Conservation (phyloP, 2,888 invertebrate species). For the Meteorus cinctellus region DNA sequence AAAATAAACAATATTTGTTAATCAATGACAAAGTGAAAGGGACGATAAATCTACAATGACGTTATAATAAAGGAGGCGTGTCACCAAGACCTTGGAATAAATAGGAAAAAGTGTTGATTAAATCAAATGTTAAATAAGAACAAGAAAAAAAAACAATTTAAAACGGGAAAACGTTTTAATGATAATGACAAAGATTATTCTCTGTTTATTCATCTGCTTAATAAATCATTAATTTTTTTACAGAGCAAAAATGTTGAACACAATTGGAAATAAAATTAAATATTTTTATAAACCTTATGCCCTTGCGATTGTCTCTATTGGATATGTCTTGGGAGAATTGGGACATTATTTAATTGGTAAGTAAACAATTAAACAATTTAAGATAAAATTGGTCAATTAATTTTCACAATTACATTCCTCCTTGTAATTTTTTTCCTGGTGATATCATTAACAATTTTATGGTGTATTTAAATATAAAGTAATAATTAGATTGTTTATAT, state of each 20-base stretch:
- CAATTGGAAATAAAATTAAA: conserved; percentile 77
- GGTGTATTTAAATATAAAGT: too few species aligned
- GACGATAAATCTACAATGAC: not conserved
- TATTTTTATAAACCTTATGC: conserved; percentile 87
- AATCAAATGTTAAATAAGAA: not conserved
- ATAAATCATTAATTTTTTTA: conserved; percentile 31
- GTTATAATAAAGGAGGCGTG: not conserved
- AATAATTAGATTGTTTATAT: too few species aligned
- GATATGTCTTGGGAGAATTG: conserved; percentile 89
- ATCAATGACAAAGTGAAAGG: conserved; percentile 12
- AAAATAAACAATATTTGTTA: not conserved
- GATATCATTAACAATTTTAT: too few species aligned
- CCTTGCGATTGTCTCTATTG: conserved; percentile 85
- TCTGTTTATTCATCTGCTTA: too few species aligned
- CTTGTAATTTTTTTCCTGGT: too few species aligned
- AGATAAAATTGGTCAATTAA: too few species aligned
- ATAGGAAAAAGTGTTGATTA: not conserved
- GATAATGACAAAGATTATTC: too few species aligned
- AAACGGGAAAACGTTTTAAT: not conserved
- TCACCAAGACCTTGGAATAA: conserved; percentile 10
- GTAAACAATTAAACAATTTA: conserved; percentile 47
- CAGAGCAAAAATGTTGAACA: conserved; percentile 67
- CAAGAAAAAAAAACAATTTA: not conserved
- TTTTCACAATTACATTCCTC: too few species aligned
- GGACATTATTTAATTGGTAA: conserved; percentile 90